These are phyloP conservation scores for Eumerus sabulonum DNA, from an alignment of 2,888 invertebrate genomes.

Conservation along the genomic window DNA sequence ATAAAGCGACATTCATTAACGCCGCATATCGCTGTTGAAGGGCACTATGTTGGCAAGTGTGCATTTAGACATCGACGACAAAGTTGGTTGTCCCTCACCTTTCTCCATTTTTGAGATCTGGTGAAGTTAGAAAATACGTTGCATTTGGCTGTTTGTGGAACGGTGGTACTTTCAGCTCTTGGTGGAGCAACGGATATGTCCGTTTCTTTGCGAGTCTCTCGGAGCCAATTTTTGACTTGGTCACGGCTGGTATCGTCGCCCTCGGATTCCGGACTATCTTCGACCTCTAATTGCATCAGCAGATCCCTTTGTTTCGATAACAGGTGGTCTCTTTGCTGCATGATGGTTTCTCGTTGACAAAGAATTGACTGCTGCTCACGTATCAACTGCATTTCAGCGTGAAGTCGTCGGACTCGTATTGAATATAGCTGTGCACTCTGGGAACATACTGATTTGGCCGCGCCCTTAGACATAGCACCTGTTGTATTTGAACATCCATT, in stretches of 20 bases:
- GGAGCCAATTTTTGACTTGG: background rate
- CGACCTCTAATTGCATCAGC: too few species aligned
- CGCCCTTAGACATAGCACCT: too few species aligned
- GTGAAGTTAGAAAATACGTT: background rate
- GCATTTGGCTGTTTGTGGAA: conserved; percentile 16
- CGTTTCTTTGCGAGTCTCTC: background rate
- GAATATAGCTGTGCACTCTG: background rate
- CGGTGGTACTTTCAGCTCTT: too few species aligned
- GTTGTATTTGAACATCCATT: too few species aligned
- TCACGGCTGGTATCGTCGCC: background rate
- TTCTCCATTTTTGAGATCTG: background rate
- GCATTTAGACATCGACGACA: conserved; percentile 37
- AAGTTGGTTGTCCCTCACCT: conserved; percentile 27
- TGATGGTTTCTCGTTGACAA: background rate
- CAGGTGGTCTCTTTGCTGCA: background rate
- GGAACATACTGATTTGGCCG: background rate
- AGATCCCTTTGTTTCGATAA: background rate
- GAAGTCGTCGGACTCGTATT: too few species aligned
- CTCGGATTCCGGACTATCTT: background rate
- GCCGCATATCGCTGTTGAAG: conserved; percentile 25
- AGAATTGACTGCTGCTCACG: too few species aligned
- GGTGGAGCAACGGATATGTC: too few species aligned
- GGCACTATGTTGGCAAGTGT: too few species aligned
- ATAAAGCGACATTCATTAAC: background rate
- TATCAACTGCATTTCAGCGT: too few species aligned